phyloP scores from a whole-genome alignment of 2,797 vertebrate genomes.

The Oreochromis mossambicus region DNA sequence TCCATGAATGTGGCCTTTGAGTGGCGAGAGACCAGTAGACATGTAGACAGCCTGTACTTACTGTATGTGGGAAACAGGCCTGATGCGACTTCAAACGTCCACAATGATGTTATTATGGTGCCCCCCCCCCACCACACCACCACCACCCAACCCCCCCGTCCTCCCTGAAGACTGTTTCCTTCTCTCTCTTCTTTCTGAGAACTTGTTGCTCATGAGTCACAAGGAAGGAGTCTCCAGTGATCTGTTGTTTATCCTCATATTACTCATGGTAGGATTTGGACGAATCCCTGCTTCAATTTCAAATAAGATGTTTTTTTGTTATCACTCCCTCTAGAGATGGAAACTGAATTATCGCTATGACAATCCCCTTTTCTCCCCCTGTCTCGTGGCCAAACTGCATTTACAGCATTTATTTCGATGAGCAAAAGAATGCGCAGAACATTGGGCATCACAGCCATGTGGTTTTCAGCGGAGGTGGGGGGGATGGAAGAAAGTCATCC shows the following conservation, averaged over 20 bases:
- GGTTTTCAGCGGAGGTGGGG: neutral
- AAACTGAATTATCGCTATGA: neutral
- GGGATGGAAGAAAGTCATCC: neutral
- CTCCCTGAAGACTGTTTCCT: neutral
- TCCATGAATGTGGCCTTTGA: conserved; percentile 80
- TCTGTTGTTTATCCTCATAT: conserved; percentile 48
- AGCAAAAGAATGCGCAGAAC: neutral
- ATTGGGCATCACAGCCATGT: neutral
- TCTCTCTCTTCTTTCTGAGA: conserved; percentile 39
- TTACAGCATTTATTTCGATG: neutral
- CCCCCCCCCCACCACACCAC: neutral
- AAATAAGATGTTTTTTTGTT: conserved; percentile 4
- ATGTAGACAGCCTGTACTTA: conserved; percentile 72
- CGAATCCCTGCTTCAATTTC: conserved; percentile 18
- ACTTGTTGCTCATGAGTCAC: conserved; percentile 61
- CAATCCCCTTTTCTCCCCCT: conserved; percentile 1
- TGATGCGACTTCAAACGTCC: conserved; percentile 76
- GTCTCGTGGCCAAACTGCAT: neutral
- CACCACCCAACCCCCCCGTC: neutral
- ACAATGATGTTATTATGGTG: conserved; percentile 74
- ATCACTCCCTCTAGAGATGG: neutral
- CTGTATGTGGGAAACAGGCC: conserved; percentile 72
- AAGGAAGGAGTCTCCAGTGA: conserved; percentile 49
- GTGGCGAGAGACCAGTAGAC: conserved; percentile 70
- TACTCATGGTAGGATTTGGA: conserved; percentile 23